Evolutionary conservation across 1,140 invertebrate genomes (phyloP).

Genomic region (Drusus annulatus): DNA sequence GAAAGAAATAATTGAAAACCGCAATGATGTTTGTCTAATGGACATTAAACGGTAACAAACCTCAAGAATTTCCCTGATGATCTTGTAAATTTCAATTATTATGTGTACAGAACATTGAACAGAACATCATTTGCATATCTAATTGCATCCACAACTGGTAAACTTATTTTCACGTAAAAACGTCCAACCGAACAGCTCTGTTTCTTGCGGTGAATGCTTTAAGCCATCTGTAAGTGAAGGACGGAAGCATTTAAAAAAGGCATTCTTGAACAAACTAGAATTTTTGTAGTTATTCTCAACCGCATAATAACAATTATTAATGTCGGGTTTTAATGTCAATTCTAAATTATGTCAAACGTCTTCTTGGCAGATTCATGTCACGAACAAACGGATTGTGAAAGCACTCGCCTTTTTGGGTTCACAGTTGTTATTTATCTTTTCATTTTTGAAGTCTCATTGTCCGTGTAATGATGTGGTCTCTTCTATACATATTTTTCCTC

Average conservation of each 20-base stretch:
- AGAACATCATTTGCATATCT: not conserved
- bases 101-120: conserved; percentile 6
- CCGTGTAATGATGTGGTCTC: not conserved
- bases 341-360: conserved; percentile 50
- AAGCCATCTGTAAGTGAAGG: not conserved
- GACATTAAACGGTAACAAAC: not conserved
- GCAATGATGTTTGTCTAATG: too few species aligned
- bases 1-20: too few species aligned
- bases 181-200: not conserved
- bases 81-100: conserved; percentile 10
- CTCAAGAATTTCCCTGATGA: not conserved
- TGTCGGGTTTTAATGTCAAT: conserved; percentile 41
- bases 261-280: conserved; percentile 8
- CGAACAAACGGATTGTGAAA: conserved; percentile 2
- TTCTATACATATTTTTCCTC: not conserved
- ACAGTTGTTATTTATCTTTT: conserved; percentile 21
- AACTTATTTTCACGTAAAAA: not conserved
- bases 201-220: not conserved
- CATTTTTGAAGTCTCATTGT: not conserved
- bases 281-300: not conserved
- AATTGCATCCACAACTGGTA: not conserved
- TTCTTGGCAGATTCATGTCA: conserved; percentile 31
- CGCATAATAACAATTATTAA: conserved; percentile 9
- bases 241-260: not conserved
- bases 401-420: not conserved